These are phyloP conservation scores for Eurystomus glaucurus DNA, from an alignment of 2,797 vertebrate genomes.

Conservation along the genomic window DNA sequence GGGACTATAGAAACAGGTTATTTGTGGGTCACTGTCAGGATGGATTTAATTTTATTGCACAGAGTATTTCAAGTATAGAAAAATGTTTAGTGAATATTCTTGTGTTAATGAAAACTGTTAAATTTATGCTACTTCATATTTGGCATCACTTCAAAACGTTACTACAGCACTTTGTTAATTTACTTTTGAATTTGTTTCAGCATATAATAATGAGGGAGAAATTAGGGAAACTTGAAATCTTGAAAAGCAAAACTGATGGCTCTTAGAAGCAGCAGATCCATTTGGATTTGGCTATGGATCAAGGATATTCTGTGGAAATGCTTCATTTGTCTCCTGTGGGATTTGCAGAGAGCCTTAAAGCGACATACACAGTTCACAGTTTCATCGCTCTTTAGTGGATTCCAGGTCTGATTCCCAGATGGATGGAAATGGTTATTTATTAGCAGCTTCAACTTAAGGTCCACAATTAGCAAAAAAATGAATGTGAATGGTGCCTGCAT, in stretches of 20 bases:
- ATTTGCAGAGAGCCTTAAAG: not conserved
- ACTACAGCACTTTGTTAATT: not conserved
- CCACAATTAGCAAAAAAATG: not conserved
- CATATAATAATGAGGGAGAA: not conserved
- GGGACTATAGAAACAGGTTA: conserved; percentile 54
- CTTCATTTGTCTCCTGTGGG: not conserved
- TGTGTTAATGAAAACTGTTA: conserved; percentile 56
- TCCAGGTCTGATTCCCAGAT: not conserved
- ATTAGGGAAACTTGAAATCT: not conserved
- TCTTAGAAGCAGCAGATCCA: not conserved
- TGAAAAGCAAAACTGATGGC: not conserved
- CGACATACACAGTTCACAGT: not conserved
- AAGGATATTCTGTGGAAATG: not conserved
- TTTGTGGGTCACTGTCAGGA: conserved; percentile 61
- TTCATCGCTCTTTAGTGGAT: not conserved
- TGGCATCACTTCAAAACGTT: not conserved
- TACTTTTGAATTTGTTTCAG: not conserved
- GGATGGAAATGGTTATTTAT: not conserved
- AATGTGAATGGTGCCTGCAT: not conserved
- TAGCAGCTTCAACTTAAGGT: not conserved
- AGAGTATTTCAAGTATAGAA: conserved; percentile 49
- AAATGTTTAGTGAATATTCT: conserved; percentile 47
- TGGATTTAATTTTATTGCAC: conserved; percentile 42
- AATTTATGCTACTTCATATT: conserved; percentile 37
- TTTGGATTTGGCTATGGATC: not conserved